phyloP scores from a whole-genome alignment of 2,113 vertebrate genomes.

The Antechinus flavipes region DNA sequence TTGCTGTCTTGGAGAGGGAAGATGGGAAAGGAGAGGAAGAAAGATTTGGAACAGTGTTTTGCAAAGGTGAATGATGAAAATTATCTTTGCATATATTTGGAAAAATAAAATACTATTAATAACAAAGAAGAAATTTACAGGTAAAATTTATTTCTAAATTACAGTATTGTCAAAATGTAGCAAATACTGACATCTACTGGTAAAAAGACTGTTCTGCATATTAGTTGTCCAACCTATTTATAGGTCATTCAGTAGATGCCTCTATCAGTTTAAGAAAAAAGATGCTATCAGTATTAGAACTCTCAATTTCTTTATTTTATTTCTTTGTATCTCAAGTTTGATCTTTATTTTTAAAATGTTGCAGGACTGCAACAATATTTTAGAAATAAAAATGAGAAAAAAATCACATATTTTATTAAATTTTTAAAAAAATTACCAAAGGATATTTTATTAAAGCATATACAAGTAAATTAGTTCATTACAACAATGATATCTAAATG shows the following conservation, averaged over 20 bases:
- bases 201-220: neutral
- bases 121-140: neutral
- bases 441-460: conserved; percentile 21
- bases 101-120: too few relatives aligned
- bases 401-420: neutral
- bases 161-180: neutral
- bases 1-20: too few relatives aligned
- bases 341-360: neutral
- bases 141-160: neutral
- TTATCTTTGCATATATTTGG: too few relatives aligned
- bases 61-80: too few relatives aligned
- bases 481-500: conserved; percentile 7
- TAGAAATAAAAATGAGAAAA: neutral
- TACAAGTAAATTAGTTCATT: conserved; percentile 11
- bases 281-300: neutral
- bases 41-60: too few relatives aligned
- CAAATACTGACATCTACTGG: neutral
- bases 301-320: neutral
- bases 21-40: too few relatives aligned
- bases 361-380: neutral
- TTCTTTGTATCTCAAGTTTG: neutral
- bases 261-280: neutral
- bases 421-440: neutral
- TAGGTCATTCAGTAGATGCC: neutral
- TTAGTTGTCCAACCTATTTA: neutral